Conservation (phyloP, 2,113 vertebrate species). For the Syrrhaptes paradoxus region DNA sequence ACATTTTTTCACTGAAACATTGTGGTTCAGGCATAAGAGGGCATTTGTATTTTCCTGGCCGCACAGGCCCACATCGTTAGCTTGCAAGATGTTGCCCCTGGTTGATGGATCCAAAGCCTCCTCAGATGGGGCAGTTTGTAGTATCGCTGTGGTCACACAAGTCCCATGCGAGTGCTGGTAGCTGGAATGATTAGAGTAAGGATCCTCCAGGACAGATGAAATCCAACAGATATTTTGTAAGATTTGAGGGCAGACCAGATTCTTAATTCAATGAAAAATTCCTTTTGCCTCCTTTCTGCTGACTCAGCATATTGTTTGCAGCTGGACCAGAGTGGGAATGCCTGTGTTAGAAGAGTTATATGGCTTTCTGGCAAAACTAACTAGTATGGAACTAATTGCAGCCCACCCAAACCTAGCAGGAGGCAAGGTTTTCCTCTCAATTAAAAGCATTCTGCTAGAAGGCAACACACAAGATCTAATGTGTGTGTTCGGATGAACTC, state of each 20-base stretch:
- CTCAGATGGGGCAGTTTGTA: background rate
- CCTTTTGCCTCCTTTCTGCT: background rate
- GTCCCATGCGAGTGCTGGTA: fast-evolving
- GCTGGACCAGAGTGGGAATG: slow-evolving; percentile 25
- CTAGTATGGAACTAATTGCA: slow-evolving; percentile 62
- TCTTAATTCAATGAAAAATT: slow-evolving; percentile 52
- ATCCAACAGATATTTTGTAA: slow-evolving; percentile 4
- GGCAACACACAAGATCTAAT: slow-evolving; percentile 17
- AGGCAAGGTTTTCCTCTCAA: slow-evolving; percentile 49
- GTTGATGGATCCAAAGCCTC: background rate
- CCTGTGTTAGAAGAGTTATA: slow-evolving; percentile 38
- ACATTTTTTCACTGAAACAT: background rate
- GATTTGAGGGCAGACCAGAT: slow-evolving; percentile 21
- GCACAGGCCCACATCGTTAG: fast-evolving
- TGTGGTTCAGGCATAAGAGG: background rate
- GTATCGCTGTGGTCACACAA: fast-evolving
- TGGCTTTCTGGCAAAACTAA: slow-evolving; percentile 58
- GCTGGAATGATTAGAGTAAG: background rate
- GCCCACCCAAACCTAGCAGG: slow-evolving; percentile 67
- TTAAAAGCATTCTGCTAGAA: slow-evolving; percentile 60
- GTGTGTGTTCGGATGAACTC: background rate
- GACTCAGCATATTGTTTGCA: slow-evolving; percentile 56
- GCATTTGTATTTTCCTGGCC: background rate
- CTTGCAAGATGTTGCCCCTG: background rate
- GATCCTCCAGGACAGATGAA: background rate